phyloP scores from a whole-genome alignment of 2,113 vertebrate genomes.

The Collichthys lucidus region DNA sequence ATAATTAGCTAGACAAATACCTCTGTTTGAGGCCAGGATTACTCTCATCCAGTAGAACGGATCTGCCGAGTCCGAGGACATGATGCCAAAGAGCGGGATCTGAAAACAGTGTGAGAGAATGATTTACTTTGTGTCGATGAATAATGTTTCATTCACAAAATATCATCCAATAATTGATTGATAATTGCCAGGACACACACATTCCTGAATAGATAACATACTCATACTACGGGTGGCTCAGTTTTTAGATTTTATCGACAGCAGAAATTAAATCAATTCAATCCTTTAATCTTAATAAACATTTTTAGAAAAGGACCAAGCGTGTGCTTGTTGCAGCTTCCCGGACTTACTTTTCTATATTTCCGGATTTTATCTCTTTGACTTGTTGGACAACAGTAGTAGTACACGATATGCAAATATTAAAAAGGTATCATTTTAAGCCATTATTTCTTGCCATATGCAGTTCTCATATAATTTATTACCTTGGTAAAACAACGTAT shows the following conservation, averaged over 20 bases:
- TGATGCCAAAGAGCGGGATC: constrained; percentile 99
- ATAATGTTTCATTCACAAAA: neutral
- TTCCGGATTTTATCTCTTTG: neutral
- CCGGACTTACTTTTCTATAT: neutral
- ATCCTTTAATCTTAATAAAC: too few species aligned
- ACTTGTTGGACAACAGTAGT: neutral
- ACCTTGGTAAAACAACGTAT: too few species aligned
- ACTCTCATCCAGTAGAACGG: constrained; percentile 99
- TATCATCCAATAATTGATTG: neutral
- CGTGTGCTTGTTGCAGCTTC: neutral
- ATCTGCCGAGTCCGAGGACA: constrained; percentile 99
- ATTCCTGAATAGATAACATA: neutral
- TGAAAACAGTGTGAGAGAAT: constrained; percentile 61
- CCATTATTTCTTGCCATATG: too few species aligned
- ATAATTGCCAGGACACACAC: neutral
- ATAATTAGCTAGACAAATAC: constrained; percentile 56
- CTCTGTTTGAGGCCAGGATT: constrained; percentile 98
- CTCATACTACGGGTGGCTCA: neutral
- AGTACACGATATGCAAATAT: neutral
- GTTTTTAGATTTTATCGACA: too few species aligned
- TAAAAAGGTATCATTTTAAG: too few species aligned
- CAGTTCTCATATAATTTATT: neutral
- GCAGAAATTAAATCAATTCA: neutral
- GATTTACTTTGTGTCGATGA: neutral
- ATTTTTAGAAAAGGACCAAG: neutral